These are phyloP conservation scores for Chymomyza costata DNA, from an alignment of 1,140 invertebrate genomes.

Conservation along the genomic window DNA sequence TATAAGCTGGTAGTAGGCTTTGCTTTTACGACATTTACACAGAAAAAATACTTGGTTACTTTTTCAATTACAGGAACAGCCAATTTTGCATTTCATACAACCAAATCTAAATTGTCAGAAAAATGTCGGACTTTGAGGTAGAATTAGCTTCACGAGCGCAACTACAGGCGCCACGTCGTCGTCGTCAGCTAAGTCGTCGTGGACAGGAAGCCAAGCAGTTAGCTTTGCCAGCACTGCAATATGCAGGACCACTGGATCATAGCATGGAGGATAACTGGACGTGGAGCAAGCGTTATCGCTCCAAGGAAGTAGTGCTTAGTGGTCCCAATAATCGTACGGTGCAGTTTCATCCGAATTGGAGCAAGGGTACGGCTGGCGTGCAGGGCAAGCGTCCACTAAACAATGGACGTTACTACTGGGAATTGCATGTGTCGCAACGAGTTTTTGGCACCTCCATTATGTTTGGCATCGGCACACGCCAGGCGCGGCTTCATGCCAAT, in stretches of 20 bases:
- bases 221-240: conserved; percentile 4
- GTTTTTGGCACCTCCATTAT: conserved; percentile 87
- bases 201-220: not conserved
- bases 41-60: too few relatives aligned
- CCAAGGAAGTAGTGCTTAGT: conserved; percentile 80
- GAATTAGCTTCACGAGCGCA: conserved; percentile 29
- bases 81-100: too few relatives aligned
- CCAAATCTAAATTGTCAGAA: not conserved
- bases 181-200: too few relatives aligned
- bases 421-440: conserved; percentile 80
- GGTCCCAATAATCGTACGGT: conserved; percentile 77
- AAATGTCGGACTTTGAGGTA: conserved; percentile 52
- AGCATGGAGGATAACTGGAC: conserved; percentile 81
- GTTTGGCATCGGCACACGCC: conserved; percentile 83
- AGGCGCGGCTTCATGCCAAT: conserved; percentile 80
- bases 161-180: too few relatives aligned
- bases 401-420: conserved; percentile 82
- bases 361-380: conserved; percentile 84
- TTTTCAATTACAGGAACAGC: too few relatives aligned
- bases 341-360: conserved; percentile 86
- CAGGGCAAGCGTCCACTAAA: conserved; percentile 81
- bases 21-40: too few relatives aligned
- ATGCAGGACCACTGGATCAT: conserved; percentile 39
- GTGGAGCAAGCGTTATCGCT: conserved; percentile 80
- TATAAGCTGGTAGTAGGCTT: too few relatives aligned